A percentile compares a stretch with the other conserved stretches of the same genome.
phyloP scores from a whole-genome alignment of 2,113 vertebrate species.

The Conger conger region DNA sequence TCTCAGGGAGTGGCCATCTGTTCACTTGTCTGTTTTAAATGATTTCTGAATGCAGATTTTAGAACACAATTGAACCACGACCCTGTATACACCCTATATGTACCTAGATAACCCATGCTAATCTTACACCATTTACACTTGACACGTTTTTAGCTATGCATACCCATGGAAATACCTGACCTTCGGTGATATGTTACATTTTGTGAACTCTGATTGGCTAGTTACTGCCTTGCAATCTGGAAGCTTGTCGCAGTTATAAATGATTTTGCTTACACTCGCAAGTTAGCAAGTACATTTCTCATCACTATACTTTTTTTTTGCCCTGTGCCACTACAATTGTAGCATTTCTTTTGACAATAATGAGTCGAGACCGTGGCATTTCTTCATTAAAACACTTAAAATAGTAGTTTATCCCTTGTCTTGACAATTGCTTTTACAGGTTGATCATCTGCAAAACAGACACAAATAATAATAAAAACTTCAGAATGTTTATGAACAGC shows the following conservation, averaged over 20 bases:
- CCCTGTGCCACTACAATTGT: not conserved
- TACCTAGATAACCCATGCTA: not conserved
- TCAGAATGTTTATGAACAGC: not conserved
- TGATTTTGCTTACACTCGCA: not conserved
- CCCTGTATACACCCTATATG: too few species aligned
- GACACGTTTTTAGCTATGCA: not conserved
- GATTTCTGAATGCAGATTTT: too few species aligned
- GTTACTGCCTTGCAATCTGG: not conserved
- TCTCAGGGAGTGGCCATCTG: too few species aligned
- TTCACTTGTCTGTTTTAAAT: too few species aligned
- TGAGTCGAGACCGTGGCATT: not conserved
- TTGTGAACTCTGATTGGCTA: not conserved
- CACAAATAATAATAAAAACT: not conserved
- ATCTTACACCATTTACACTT: not conserved
- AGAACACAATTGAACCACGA: too few species aligned
- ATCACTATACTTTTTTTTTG: not conserved
- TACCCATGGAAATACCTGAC: not conserved
- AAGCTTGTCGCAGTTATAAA: not conserved
- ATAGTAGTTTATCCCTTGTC: not conserved
- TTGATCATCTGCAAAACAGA: not conserved
- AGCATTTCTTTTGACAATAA: not conserved
- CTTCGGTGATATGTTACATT: not conserved
- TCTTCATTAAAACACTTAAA: not conserved
- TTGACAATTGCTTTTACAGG: not conserved
- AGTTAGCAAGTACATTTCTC: not conserved